Base-by-base conservation (phyloP, 53 echinoderm and acorn worm genomes). In the Temnopleurus reevesii region DNA sequence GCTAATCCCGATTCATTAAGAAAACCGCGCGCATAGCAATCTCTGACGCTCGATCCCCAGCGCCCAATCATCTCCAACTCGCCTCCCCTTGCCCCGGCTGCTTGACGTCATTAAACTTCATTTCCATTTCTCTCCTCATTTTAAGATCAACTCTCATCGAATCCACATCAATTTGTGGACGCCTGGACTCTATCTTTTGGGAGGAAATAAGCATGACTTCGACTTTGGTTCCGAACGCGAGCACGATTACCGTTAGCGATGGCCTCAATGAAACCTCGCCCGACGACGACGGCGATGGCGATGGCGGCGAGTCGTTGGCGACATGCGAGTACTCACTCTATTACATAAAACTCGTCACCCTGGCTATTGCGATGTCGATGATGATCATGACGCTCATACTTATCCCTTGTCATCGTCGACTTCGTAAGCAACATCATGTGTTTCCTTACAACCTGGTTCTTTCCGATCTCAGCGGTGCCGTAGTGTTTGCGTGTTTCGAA, bases 371-470 rank as follows among this genome's bases (percentile, higher is more conserved):
- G 41, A 71, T 41, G 71, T 41, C 41, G 38, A 38, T 71, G 71
- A 71, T 71, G 71, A 41, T 34, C 36, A 23, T 21, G 8, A 71
- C 71, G 21, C n/a, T 71, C 7, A 41, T 71, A 36, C 41, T 71
- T n/a, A 71, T 71, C 41, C 71, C 71, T 18, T 71, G 71, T 71
- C 71, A 41, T 71, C 71, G 71, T 71, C 43, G 71, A 71, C 43
- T 71, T 41, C 71, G 71, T 5, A 71, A 12, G 21, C 71, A 71
- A 8, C 71, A 71, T 41, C 71, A 71, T 41, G 41, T 71, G 19
- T 71, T 71, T 2, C 71, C 71, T 0, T 71, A 71, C 71, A 71
- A 71, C 18, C 71, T 71, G n/a, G 71, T 71, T 19, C 71, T 71
- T 10, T 18, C 71, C 9, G 71, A 71, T 19, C 1, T 71, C 10